phyloP scores from a whole-genome alignment of 53 echinoderm and acorn worm genomes.

The Paracentrotus lividus region DNA sequence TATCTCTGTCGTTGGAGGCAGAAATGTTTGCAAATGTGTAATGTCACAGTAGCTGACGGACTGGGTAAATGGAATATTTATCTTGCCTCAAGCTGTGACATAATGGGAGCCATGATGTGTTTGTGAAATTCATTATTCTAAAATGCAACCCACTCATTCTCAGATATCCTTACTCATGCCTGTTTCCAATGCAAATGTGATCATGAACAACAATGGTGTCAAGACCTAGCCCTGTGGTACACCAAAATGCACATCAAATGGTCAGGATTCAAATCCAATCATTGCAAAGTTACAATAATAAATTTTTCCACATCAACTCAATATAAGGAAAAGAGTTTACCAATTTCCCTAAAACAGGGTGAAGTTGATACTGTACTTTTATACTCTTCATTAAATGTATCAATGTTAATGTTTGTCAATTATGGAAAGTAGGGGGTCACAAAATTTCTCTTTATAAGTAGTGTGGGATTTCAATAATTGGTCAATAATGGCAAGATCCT shows the following conservation, averaged over 20 bases:
- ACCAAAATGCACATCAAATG: not conserved
- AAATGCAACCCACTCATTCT: not conserved
- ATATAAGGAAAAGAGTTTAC: no score
- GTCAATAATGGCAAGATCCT: no score
- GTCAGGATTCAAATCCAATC: no score
- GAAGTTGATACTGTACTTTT: no score
- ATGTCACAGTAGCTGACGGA: not conserved
- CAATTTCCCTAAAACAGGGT: no score
- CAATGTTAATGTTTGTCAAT: no score
- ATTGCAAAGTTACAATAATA: no score
- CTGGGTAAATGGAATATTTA: conserved; percentile 12
- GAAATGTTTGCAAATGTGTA: not conserved
- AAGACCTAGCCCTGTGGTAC: not conserved
- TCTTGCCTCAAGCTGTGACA: conserved; percentile 15
- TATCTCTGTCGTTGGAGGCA: conserved; percentile 5
- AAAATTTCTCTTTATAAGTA: no score
- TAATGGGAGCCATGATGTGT: not conserved
- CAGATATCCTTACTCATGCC: not conserved
- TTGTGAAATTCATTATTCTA: not conserved
- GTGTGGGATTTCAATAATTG: no score
- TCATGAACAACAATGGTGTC: not conserved
- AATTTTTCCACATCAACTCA: no score
- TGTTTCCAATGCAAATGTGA: not conserved
- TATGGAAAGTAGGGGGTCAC: no score
- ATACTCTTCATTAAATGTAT: no score